Base-by-base conservation (phyloP, 2,888 invertebrate species). In the Drosophila maculinotata region DNA sequence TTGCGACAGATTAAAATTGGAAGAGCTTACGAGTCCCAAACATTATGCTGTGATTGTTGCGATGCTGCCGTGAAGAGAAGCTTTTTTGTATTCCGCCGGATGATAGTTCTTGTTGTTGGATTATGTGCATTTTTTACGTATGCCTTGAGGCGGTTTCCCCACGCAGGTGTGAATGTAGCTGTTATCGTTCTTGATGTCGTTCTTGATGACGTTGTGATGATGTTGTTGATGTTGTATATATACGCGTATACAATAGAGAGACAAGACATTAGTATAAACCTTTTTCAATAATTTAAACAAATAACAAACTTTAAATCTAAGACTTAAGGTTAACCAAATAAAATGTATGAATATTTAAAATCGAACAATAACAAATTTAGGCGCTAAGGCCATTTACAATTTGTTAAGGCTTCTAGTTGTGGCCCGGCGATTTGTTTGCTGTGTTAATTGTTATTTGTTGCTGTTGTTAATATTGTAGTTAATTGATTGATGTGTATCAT, bases 201-300 rank as follows among this genome's bases (percentile, higher is more conserved):
- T 41, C 38, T 15, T 30, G 64, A 5, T 33, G 47, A 17, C 42
- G 51, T 20, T 52, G 56, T 49, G 57, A n/a, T 59, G 62, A 8
- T 63, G 64, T 30, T 54, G 65, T 38, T 76, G 66, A 26, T 57
- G 79, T 71, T 76, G 79, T 88, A 70, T 86, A 86, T 85, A 72
- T 80, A 86, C 70, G 79, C 80, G 84, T 83, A 86, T 87, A 87
- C 77, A 79, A 83, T 83, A 83, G 84, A 83, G 88, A 83, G 88
- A 83, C 74, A 83, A 83, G 77, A 83, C 83, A 83, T 83, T 83
- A 83, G 83, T 83, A 79, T 79, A 66, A 70, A 75, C 71, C 63
- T 62, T 71, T 76, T 60, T 56, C 33, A 84, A 86, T 83, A 83
- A 83, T 86, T 88, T 86, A 88, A 82, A 86, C 69, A 74, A 74